These are phyloP conservation scores for Plusia festucae DNA, from an alignment of 2,888 invertebrate genomes.

Conservation along the genomic window DNA sequence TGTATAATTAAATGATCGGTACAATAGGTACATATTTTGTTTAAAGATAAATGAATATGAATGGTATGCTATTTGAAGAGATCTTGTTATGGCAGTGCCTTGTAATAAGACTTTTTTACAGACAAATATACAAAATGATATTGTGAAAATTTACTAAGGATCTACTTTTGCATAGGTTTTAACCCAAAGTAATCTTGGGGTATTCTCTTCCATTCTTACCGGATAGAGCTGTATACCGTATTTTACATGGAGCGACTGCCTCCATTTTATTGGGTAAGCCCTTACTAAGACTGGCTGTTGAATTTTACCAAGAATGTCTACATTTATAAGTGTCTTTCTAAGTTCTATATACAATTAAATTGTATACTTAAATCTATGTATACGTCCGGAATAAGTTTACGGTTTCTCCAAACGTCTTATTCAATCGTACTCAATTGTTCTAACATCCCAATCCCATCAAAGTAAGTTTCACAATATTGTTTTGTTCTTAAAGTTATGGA, in stretches of 20 bases:
- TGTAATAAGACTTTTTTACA: constrained; percentile 46
- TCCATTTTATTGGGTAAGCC: too few species aligned
- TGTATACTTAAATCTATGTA: neutral
- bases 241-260: too few species aligned
- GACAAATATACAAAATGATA: neutral
- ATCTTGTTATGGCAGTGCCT: constrained; percentile 52
- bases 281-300: too few species aligned
- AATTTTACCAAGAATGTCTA: neutral
- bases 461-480: neutral
- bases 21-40: neutral
- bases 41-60: neutral
- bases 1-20: neutral
- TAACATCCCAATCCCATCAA: neutral
- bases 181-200: too few species aligned
- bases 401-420: too few species aligned
- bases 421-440: too few species aligned
- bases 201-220: too few species aligned
- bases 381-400: too few species aligned
- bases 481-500: neutral
- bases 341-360: neutral
- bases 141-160: neutral
- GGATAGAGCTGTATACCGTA: too few species aligned
- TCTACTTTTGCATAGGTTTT: too few species aligned
- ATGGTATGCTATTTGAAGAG: constrained; percentile 10
- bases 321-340: too few species aligned